Conservation (phyloP, 2,888 invertebrate species). For the Cryptocheilus praepositus region DNA sequence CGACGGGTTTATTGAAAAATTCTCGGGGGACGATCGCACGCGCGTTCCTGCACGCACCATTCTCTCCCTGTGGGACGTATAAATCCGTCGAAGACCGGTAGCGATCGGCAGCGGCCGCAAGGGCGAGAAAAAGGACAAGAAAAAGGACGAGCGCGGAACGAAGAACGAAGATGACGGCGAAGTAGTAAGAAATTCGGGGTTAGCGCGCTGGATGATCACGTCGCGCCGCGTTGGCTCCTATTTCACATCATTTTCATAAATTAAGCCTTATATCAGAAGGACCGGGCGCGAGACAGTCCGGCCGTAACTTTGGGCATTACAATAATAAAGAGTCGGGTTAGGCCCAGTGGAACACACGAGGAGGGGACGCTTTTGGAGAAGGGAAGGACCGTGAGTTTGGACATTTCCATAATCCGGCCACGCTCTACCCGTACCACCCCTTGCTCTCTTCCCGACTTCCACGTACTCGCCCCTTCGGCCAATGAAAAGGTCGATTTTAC, state of each 20-base stretch:
- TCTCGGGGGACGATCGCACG: constrained; percentile 28
- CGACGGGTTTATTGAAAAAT: constrained; percentile 38
- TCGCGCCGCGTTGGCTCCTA: constrained; percentile 52
- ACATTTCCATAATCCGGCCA: constrained; percentile 71
- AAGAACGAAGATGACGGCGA: too few species aligned
- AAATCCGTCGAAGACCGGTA: constrained; percentile 50
- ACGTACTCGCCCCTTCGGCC: constrained; percentile 39
- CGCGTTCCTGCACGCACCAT: constrained; percentile 6
- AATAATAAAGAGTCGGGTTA: constrained; percentile 72
- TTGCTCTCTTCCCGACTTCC: not conserved
- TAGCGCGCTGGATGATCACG: constrained; percentile 45
- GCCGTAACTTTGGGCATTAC: constrained; percentile 72
- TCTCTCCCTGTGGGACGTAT: constrained; percentile 20
- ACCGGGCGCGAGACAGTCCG: constrained; percentile 55
- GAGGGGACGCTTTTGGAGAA: constrained; percentile 34
- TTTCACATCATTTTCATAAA: constrained; percentile 68
- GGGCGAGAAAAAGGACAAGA: constrained; percentile 33
- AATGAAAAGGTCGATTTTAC: constrained; percentile 67
- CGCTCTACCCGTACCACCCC: constrained; percentile 27
- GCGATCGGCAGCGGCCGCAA: constrained; percentile 19
- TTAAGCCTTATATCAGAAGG: constrained; percentile 62
- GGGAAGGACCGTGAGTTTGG: constrained; percentile 43
- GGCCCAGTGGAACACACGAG: constrained; percentile 37
- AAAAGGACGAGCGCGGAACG: constrained; percentile 20
- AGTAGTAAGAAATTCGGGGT: constrained; percentile 41